These are phyloP conservation scores for Hyperoplus lanceolatus DNA, from an alignment of 2,797 vertebrate species.

Conservation along the genomic window DNA sequence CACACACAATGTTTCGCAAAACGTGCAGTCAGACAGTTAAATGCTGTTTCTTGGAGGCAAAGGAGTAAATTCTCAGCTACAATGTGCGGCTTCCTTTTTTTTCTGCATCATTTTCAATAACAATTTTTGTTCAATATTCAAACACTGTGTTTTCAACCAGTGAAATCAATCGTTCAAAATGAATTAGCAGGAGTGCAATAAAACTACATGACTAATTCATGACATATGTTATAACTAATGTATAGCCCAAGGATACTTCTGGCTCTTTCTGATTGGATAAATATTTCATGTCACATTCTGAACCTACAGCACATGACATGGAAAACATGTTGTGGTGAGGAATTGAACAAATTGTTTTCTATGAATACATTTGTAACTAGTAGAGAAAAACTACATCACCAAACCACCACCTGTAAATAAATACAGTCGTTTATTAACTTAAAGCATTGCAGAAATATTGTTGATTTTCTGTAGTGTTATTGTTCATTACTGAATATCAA, in stretches of 20 bases:
- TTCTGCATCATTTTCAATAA: slow-evolving; percentile 45
- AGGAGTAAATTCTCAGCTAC: slow-evolving; percentile 5
- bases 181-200: slow-evolving; percentile 77
- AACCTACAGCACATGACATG: slow-evolving; percentile 70
- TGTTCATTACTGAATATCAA: neutral
- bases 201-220: slow-evolving; percentile 74
- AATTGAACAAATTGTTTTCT: slow-evolving; percentile 71
- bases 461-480: neutral
- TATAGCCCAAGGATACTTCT: slow-evolving; percentile 72
- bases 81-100: neutral
- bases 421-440: too few relatives aligned
- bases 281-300: slow-evolving; percentile 78
- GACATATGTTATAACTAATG: slow-evolving; percentile 76
- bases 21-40: slow-evolving; percentile 1
- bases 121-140: slow-evolving; percentile 62
- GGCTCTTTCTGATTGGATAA: slow-evolving; percentile 78
- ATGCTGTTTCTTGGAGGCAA: neutral
- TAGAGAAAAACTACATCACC: neutral
- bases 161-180: slow-evolving; percentile 73
- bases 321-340: slow-evolving; percentile 58
- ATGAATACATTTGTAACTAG: slow-evolving; percentile 66
- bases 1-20: slow-evolving; percentile 16
- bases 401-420: slow-evolving; percentile 10
- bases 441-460: slow-evolving; percentile 2
- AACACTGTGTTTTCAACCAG: slow-evolving; percentile 54